These are phyloP conservation scores for Lontra canadensis DNA, from an alignment of 2,113 vertebrate species.

Conservation along the genomic window DNA sequence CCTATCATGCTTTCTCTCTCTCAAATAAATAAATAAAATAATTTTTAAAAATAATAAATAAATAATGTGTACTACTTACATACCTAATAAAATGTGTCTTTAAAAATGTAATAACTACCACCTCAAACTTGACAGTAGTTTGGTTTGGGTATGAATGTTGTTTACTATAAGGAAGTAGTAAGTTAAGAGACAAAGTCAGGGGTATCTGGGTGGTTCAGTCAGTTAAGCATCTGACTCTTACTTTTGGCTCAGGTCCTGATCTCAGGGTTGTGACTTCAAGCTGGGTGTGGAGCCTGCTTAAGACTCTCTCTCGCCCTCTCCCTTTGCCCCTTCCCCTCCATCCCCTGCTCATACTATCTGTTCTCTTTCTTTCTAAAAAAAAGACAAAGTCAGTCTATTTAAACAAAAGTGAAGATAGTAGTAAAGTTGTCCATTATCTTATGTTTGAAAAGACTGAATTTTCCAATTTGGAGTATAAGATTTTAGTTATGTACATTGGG, in stretches of 20 bases:
- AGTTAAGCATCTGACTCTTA: neutral
- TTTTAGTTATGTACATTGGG: neutral
- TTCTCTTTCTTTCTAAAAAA: neutral
- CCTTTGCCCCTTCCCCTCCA: neutral
- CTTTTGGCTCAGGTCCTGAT: neutral
- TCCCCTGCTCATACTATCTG: neutral
- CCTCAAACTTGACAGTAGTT: neutral
- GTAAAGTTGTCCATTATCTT: neutral
- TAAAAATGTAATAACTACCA: neutral
- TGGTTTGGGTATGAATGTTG: neutral
- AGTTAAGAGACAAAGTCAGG: neutral
- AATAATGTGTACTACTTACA: neutral
- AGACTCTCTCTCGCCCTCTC: neutral
- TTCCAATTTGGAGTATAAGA: neutral
- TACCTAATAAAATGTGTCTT: neutral
- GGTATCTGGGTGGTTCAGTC: neutral
- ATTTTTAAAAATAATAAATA: no score
- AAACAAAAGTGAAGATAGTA: neutral
- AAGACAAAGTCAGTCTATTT: neutral
- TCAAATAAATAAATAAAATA: no score
- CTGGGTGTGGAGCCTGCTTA: neutral
- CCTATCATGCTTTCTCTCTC: no score
- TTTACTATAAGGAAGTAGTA: neutral
- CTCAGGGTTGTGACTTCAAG: neutral
- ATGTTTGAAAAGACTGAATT: neutral